A percentile compares a stretch with the other conserved stretches of the same genome.
Conservation (phyloP, 2,113 vertebrate genomes). For the Microcebus jonahi region DNA sequence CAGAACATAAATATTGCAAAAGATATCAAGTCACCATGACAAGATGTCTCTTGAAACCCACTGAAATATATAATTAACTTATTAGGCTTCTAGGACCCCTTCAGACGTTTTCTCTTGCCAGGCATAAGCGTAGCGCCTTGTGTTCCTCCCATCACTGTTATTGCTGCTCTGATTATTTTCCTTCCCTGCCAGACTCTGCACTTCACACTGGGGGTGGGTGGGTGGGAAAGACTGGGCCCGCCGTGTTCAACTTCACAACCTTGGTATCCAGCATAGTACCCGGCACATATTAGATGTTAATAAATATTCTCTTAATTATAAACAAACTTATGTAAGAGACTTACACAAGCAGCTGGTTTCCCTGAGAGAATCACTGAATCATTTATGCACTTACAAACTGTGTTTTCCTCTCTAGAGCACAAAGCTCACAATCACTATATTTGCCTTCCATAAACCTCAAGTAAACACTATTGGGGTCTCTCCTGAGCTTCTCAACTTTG, state of each 20-base stretch:
- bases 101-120: background rate
- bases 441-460: background rate
- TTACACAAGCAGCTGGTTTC: background rate
- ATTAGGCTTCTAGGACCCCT: background rate
- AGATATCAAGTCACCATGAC: background rate
- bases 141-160: background rate
- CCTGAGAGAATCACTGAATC: background rate
- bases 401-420: background rate
- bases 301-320: background rate
- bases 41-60: background rate
- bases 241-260: background rate
- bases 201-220: background rate
- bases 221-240: background rate
- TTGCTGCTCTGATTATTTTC: background rate
- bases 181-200: background rate
- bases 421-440: background rate
- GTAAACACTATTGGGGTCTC: background rate
- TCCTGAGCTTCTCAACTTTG: background rate
- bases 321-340: background rate
- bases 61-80: background rate
- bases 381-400: background rate
- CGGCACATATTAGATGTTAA: background rate
- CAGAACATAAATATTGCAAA: background rate
- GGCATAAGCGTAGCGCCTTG: background rate
- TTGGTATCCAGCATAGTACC: background rate